These are phyloP conservation scores for Scolanthus callimorphus DNA, from an alignment of 92 coral and sea anemone species.

Conservation along the genomic window DNA sequence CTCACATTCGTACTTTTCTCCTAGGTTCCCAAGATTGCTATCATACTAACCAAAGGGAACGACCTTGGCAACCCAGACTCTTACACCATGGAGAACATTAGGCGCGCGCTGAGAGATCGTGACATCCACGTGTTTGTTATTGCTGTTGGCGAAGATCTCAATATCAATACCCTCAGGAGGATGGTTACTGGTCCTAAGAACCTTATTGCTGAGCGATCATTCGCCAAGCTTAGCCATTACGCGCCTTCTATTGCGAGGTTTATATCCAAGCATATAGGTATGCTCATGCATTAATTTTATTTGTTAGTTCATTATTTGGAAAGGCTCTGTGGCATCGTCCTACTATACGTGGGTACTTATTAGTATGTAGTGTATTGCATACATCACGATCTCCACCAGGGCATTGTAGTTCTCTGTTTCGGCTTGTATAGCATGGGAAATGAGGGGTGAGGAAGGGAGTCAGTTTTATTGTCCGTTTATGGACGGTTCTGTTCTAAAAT, in stretches of 20 bases:
- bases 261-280: slow-evolving; percentile 64
- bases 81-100: slow-evolving; percentile 28
- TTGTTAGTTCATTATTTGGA: too few species aligned
- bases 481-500: too few species aligned
- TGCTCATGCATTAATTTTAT: too few species aligned
- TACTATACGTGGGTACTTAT: too few species aligned
- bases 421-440: too few species aligned
- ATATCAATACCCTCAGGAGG: slow-evolving; percentile 14
- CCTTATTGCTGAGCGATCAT: slow-evolving; percentile 49
- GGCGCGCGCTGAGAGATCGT: slow-evolving; percentile 52
- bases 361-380: too few species aligned
- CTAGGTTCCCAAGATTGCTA: slow-evolving; percentile 61
- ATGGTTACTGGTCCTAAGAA: slow-evolving; percentile 32
- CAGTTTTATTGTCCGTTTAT: too few species aligned
- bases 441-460: too few species aligned
- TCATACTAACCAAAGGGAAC: slow-evolving; percentile 52
- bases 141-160: slow-evolving; percentile 48
- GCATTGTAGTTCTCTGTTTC: too few species aligned
- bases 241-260: slow-evolving; percentile 63
- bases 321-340: too few species aligned
- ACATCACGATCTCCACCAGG: too few species aligned
- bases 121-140: slow-evolving; percentile 65
- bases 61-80: slow-evolving; percentile 40
- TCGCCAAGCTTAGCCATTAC: slow-evolving; percentile 37
- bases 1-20: background rate